phyloP scores from a whole-genome alignment of 2,113 vertebrate genomes.

The Rynchops niger region DNA sequence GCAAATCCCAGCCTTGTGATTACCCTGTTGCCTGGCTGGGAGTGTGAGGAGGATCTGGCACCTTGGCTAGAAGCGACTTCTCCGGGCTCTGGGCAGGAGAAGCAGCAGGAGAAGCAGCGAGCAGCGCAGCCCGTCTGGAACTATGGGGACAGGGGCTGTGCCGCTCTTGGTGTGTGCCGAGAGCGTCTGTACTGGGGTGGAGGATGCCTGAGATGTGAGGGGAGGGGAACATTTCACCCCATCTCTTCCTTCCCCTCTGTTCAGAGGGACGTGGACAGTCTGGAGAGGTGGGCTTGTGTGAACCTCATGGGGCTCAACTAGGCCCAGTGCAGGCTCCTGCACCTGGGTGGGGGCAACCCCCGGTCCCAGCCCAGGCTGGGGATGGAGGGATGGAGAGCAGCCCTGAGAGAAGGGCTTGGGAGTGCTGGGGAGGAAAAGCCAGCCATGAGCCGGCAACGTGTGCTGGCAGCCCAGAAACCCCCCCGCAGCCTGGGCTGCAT shows the following conservation, averaged over 20 bases:
- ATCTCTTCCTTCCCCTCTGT: background rate
- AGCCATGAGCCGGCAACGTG: background rate
- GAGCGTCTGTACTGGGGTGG: background rate
- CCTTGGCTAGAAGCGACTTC: rapidly evolving
- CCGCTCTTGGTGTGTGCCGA: background rate
- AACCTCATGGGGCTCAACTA: too few species aligned
- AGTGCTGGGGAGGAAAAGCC: too few species aligned
- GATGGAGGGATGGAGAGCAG: background rate
- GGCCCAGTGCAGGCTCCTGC: too few species aligned
- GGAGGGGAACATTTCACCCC: background rate
- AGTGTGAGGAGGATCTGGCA: rapidly evolving
- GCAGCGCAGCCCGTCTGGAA: background rate
- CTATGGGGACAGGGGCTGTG: background rate
- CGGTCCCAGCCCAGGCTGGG: too few species aligned
- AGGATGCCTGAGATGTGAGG: rapidly evolving
- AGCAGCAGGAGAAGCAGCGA: background rate
- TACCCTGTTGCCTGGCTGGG: background rate
- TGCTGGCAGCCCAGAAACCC: background rate
- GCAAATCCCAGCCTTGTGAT: rapidly evolving
- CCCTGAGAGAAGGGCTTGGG: background rate
- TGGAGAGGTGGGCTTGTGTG: too few species aligned
- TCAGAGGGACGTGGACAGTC: too few species aligned
- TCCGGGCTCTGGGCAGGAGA: rapidly evolving
- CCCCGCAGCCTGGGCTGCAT: background rate
- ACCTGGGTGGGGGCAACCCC: too few species aligned